These are phyloP conservation scores for Ferrisia virgata DNA, from an alignment of 2,888 invertebrate genomes.

Conservation along the genomic window DNA sequence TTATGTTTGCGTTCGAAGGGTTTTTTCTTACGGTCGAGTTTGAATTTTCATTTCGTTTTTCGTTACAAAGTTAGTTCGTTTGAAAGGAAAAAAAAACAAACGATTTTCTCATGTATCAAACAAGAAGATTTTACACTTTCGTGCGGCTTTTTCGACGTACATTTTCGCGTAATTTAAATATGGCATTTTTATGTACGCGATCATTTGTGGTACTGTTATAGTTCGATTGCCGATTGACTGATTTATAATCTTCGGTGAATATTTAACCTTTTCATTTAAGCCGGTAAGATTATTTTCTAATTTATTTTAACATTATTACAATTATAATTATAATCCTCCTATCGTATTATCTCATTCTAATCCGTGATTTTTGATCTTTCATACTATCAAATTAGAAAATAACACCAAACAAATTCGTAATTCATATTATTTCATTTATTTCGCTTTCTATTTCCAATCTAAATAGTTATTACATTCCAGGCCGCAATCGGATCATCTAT, in stretches of 20 bases:
- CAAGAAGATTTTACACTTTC: background rate
- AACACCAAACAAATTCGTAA: background rate
- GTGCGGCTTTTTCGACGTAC: background rate
- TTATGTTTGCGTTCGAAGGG: slow-evolving; percentile 21
- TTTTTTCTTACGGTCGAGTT: background rate
- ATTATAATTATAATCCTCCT: background rate
- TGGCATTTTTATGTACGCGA: slow-evolving; percentile 15
- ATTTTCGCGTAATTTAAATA: background rate
- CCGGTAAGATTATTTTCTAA: background rate
- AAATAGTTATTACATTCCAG: background rate
- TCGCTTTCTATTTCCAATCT: background rate
- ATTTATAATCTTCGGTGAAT: background rate
- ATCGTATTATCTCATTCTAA: background rate
- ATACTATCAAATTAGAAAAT: background rate
- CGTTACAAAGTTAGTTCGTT: background rate
- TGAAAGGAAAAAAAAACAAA: no score
- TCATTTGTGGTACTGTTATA: slow-evolving; percentile 25
- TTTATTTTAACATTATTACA: background rate
- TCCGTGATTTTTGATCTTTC: background rate
- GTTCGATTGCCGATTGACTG: background rate
- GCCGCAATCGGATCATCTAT: background rate
- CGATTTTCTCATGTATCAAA: slow-evolving; percentile 7
- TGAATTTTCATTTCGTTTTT: background rate
- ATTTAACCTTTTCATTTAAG: background rate
- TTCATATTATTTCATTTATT: background rate